Conservation (phyloP, 1,140 invertebrate species). For the Cydia strobilella region DNA sequence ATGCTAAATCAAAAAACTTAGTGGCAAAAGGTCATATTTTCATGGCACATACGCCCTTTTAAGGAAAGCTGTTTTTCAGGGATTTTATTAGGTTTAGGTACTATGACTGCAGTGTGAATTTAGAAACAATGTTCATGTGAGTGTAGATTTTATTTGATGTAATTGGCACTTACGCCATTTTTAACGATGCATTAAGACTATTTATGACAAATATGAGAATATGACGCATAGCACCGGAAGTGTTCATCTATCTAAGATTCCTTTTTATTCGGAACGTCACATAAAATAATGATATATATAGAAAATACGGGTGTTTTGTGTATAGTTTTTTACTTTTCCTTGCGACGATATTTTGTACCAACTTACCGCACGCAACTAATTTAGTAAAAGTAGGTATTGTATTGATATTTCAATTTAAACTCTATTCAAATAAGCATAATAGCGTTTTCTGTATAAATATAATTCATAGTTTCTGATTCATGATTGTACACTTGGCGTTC, state of each 20-base stretch:
- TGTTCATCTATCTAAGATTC: not conserved
- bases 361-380: not conserved
- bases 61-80: too few species aligned
- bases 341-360: not conserved
- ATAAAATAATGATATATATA: not conserved
- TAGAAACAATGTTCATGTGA: too few species aligned
- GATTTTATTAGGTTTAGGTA: too few species aligned
- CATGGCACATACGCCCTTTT: too few species aligned
- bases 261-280: not conserved
- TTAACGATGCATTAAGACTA: not conserved
- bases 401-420: not conserved
- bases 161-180: not conserved
- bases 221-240: too few species aligned
- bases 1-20: too few species aligned
- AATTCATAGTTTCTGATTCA: not conserved
- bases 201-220: too few species aligned
- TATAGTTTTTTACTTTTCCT: not conserved
- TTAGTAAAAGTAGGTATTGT: not conserved
- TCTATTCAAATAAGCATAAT: not conserved
- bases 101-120: too few species aligned
- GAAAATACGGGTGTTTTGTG: not conserved
- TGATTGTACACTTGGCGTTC: constrained; percentile 8
- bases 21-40: too few species aligned
- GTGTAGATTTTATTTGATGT: too few species aligned
- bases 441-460: not conserved